Evolutionary conservation across 2,797 vertebrate species (phyloP).

Genomic region (Eulemur albifrons): DNA sequence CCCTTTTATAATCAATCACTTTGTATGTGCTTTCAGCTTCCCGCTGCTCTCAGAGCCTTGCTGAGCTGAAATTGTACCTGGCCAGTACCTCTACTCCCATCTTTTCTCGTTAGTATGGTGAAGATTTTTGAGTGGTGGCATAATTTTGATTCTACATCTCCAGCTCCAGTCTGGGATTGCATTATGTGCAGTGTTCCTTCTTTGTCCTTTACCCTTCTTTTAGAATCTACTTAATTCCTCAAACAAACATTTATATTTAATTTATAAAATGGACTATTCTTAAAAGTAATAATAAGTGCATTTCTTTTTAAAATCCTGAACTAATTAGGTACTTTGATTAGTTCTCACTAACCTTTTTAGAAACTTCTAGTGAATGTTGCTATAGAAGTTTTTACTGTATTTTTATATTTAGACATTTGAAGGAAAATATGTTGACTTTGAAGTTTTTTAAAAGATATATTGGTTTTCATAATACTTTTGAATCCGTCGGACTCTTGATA

Average conservation of each 20-base stretch:
- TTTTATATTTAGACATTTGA: constrained; percentile 44
- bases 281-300: constrained; percentile 3
- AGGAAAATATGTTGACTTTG: neutral
- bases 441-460: neutral
- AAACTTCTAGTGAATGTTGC: neutral
- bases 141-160: constrained; percentile 55
- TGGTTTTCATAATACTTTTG: constrained; percentile 37
- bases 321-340: constrained; percentile 25
- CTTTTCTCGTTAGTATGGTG: constrained; percentile 49
- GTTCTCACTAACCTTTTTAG: neutral
- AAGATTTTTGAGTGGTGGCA: constrained; percentile 52
- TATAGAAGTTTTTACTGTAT: neutral
- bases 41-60: constrained; percentile 65
- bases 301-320: constrained; percentile 46
- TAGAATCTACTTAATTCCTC: constrained; percentile 37
- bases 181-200: constrained; percentile 44
- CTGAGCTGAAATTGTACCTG: constrained; percentile 61
- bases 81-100: constrained; percentile 42
- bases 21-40: constrained; percentile 64
- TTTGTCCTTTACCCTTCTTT: constrained; percentile 50
- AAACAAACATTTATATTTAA: constrained; percentile 33
- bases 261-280: neutral
- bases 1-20: constrained; percentile 38
- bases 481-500: neutral
- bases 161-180: constrained; percentile 40